Evolutionary conservation across 2,113 vertebrate genomes (phyloP).

Genomic region (Steatornis caripensis): DNA sequence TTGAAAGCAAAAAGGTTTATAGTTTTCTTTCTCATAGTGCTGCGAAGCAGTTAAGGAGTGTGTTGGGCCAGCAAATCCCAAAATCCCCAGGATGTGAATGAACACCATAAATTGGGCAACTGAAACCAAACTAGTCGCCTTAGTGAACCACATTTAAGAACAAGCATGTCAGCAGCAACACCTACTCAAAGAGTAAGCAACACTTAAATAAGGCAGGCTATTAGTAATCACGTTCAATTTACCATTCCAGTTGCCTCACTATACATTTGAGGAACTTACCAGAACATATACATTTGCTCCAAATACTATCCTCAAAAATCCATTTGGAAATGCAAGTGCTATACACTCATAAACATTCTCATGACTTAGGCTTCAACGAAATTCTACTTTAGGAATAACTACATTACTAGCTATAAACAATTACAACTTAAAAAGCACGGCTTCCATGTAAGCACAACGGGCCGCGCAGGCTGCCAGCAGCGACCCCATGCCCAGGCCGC

Average conservation of each 20-base stretch:
- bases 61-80: not conserved
- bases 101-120: not conserved
- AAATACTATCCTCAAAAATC: not conserved
- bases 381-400: not conserved
- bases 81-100: not conserved
- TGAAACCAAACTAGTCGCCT: not conserved
- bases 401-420: not conserved
- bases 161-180: not conserved
- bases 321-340: not conserved
- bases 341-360: not conserved
- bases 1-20: not conserved
- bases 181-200: not conserved
- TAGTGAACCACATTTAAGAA: not conserved
- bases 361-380: not conserved
- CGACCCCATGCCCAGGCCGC: too few species aligned
- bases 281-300: not conserved
- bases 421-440: not conserved
- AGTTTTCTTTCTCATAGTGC: not conserved
- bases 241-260: not conserved
- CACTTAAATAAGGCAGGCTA: not conserved
- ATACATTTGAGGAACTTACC: accelerated
- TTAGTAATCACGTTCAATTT: not conserved
- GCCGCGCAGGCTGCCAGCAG: not conserved
- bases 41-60: not conserved
- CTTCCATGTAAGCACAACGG: not conserved